Evolutionary conservation across 2,113 vertebrate genomes (phyloP).

Genomic region (Naja naja): DNA sequence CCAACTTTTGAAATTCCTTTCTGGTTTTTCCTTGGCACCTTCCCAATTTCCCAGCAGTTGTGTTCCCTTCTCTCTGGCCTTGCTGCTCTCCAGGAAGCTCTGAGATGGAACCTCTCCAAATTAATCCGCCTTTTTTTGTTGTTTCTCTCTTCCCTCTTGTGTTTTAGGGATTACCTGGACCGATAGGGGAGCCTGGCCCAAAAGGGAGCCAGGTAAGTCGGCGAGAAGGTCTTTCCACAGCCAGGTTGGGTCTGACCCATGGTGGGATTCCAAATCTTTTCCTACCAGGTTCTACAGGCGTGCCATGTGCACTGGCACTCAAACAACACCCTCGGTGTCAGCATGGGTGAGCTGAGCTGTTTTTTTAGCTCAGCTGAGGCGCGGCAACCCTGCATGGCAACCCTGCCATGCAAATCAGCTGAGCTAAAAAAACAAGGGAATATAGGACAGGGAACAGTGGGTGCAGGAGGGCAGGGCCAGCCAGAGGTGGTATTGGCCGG

Average conservation of each 20-base stretch:
- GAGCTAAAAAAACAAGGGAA: no score
- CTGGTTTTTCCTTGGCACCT: background rate
- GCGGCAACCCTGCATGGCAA: no score
- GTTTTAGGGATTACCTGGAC: slow-evolving; percentile 94
- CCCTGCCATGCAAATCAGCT: no score
- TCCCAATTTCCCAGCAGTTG: slow-evolving; percentile 16
- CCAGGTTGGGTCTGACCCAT: background rate
- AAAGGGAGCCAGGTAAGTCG: slow-evolving; percentile 94
- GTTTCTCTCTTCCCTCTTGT: slow-evolving; percentile 38
- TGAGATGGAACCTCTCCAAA: slow-evolving; percentile 58
- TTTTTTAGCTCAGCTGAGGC: no score
- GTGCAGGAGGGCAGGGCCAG: no score
- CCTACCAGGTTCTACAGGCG: no score
- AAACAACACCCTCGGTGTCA: no score
- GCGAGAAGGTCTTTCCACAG: background rate
- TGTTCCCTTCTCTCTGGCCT: slow-evolving; percentile 17
- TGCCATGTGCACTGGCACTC: no score
- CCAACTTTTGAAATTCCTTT: slow-evolving; percentile 14
- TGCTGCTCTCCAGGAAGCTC: background rate
- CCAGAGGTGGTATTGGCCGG: no score
- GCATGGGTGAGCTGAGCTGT: no score
- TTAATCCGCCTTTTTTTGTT: slow-evolving; percentile 60
- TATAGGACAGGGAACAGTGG: no score
- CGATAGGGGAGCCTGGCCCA: slow-evolving; percentile 88
- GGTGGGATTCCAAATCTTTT: no score